Evolutionary conservation across 2,888 invertebrate genomes (phyloP), one percentile per base, ranked within the genome.

Genomic region (Tillus elongatus): DNA sequence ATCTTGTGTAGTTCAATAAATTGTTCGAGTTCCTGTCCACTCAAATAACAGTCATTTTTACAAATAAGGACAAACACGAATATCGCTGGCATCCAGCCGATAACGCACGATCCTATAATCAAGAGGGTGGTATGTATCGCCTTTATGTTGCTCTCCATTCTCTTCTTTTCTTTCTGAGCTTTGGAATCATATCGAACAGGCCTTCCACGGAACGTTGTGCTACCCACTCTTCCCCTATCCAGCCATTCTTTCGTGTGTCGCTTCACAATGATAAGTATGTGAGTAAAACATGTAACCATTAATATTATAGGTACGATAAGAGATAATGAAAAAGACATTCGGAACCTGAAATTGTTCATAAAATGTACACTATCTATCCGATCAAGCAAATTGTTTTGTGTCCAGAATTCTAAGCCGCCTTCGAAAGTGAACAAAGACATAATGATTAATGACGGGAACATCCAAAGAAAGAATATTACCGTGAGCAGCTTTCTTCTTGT

Each of bases 71-170:
- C 60, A 58, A 67, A 77, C 39, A 70, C 63, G 4, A 74, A 49
- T 2, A 72, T 67, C 0, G 74, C 77, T 0, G 79, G 80, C 58
- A 75, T 64, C 75, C 76, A 77, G 1, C 78, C 77, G 8, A 77
- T 51, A 6, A 70, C 53, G 51, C 73, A 77, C 1, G 68, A 68
- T 15, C 77, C 77, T 15, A 79, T 62, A 44, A 79, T 78, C 33
- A 77, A 61, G 16, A 77, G 59, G 1, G 79, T 79, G 1, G 79
- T 79, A 47, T 71, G 64, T 27, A 78, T 66, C 4, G 77, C 77
- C 54, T 74, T 73, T 36, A 70, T 61, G 43, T 69, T 72, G 11
- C 66, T 63, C 39, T 67, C 64, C 52, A 69, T 59, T 45, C 65
- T 61, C 15, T 54, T 53, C 42, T 61, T 58, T 40, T 61, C 60